A percentile compares a stretch with the other conserved stretches of the same genome.
These are phyloP conservation scores for Pelecanus crispus DNA, from an alignment of 2,113 vertebrate species.

Conservation along the genomic window DNA sequence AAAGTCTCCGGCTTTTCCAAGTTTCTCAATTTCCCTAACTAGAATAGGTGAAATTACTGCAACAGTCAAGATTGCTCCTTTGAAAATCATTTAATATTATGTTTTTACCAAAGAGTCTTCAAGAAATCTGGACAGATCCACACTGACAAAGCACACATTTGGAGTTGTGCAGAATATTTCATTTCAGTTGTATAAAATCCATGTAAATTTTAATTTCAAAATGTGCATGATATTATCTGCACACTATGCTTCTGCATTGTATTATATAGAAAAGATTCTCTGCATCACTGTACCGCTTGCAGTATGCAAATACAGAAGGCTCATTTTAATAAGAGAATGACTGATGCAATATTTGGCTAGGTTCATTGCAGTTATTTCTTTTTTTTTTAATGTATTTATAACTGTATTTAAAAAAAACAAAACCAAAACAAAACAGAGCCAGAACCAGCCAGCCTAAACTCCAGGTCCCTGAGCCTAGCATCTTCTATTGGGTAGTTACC, in stretches of 20 bases:
- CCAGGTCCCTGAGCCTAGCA: accelerated
- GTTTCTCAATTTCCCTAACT: not conserved
- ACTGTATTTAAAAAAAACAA: not conserved
- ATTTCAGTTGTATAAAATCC: not conserved
- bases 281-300: not conserved
- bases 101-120: not conserved
- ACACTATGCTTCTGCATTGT: not conserved
- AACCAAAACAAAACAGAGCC: not conserved
- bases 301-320: not conserved
- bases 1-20: not conserved
- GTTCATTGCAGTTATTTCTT: not conserved
- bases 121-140: not conserved
- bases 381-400: not conserved
- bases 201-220: not conserved
- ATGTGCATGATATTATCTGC: not conserved
- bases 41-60: not conserved
- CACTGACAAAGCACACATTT: not conserved
- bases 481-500: not conserved
- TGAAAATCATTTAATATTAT: not conserved
- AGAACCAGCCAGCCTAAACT: not conserved
- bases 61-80: not conserved
- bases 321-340: not conserved
- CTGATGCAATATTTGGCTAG: not conserved
- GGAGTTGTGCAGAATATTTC: not conserved
- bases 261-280: not conserved